Evolutionary conservation across 2,797 vertebrate species (phyloP), one percentile per base, ranked within the genome.

Genomic region (Cyclopterus lumpus): DNA sequence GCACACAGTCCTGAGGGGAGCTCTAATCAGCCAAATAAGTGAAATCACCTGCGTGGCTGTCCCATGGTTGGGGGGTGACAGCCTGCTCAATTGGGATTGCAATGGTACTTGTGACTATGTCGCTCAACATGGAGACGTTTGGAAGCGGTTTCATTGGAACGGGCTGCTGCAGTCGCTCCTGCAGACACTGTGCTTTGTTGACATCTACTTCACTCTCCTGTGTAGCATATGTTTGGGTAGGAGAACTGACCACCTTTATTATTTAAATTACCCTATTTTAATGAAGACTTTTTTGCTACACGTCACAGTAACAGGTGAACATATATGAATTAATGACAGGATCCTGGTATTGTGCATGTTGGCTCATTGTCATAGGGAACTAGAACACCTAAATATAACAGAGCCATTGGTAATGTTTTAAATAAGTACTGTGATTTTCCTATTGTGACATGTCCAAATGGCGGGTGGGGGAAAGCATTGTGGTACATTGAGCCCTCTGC

Each of bases 21-120:
- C 80, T 9, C 66, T 0, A 38, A 60, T 66, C 48, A 70, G n/a
- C 0, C 28, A 18, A 32, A 18, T n/a, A 34, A n/a, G 55, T 64
- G 30, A 30, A 42, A 77, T 57, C 70, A 70, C 48, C 65, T 66
- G 48, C 7, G 42, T 15, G 62, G 58, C 16, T 62, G 62, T 8
- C 14, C n/a, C 2, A 9, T 28, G 51, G 26, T 28, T 28, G 34
- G 65, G n/a, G 22, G 5, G 30, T 38, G 18, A n/a, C 2, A 15
- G 32, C 16, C 18, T 16, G 24, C 30, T 22, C 2, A 22, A 8
- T 34, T 34, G 38, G n/a, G 46, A 61, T 62, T 30, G 38, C 15
- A 28, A n/a, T n/a, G 46, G 8, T n/a, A 20, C 28, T 30, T 18
- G 16, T 12, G 5, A 44, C 28, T n/a, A 6, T 15, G 24, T 22